Base-by-base conservation (phyloP, 1,140 invertebrate genomes). In the Drosophila lacertosa region DNA sequence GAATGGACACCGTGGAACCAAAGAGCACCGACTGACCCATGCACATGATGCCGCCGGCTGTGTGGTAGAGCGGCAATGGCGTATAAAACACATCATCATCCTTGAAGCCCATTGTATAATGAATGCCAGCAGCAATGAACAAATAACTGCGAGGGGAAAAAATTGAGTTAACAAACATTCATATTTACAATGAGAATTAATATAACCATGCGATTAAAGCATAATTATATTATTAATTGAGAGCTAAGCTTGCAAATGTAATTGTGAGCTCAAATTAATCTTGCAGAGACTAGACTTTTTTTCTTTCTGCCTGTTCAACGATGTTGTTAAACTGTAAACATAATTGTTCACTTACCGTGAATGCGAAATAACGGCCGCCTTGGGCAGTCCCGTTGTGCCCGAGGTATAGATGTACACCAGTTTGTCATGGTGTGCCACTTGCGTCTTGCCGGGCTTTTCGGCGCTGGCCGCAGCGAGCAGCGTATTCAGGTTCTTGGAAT, bases 61-160 rank as follows among this genome's bases (percentile, higher is more conserved):
- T 97, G 92, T 99, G 99, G 92, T 99, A 99, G 48, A 99, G 92
- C 0, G 98, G 98, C 88, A 99, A 93, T 0, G 97, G 95, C 11
- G 96, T 97, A 91, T 99, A 99, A 74, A 98, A 94, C 39, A 96
- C 92, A 91, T 99, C 98, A 10, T 94, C 93, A 3, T 84, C 78
- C 2, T 91, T 93, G 60, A 99, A 94, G 11, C 93, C 92, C 70
- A 93, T 93, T 11, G 96, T 86, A 80, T 93, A 95, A 75, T 95
- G 94, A 35, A 96, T 95, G 37, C 94, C 96, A 44, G 93, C 94
- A 7, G 94, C 94, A 78, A 97, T 95, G 88, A 97, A 97, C 62
- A 96, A 93, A 91, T 95, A 97, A 6, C 83, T 89, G 24, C 35
- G 5, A 20, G 3, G 4, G 0, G 11, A 13, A 24, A 20, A 24